Evolutionary conservation across 2,888 invertebrate genomes (phyloP).

Genomic region (Cheilosia grossa): DNA sequence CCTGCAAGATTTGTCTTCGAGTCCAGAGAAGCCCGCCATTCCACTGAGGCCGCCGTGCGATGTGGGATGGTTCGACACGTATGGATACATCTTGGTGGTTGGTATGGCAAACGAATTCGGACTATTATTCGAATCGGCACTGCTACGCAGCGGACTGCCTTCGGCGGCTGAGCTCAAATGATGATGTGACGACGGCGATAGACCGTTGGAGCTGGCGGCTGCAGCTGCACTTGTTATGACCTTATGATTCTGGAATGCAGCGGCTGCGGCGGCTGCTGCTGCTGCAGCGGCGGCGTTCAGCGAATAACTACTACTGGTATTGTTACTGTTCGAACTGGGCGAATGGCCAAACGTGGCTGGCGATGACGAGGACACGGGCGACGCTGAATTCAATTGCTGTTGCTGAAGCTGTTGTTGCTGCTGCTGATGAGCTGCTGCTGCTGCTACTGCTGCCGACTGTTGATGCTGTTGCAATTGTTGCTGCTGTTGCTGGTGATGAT

Average conservation of each 20-base stretch:
- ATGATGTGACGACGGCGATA: conserved; percentile 68
- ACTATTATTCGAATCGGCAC: conserved; percentile 84
- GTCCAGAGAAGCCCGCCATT: conserved; percentile 85
- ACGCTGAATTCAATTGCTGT: conserved; percentile 80
- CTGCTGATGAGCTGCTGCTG: conserved; percentile 56
- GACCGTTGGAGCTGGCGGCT: conserved; percentile 80
- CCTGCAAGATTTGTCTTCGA: conserved; percentile 84
- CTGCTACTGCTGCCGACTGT: conserved; percentile 74
- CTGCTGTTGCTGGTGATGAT: conserved; percentile 82
- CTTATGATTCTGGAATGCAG: conserved; percentile 77
- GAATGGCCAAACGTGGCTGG: conserved; percentile 76
- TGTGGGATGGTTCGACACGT: conserved; percentile 90
- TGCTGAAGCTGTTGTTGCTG: conserved; percentile 75
- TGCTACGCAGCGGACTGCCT: conserved; percentile 87
- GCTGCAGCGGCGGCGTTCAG: conserved; percentile 76
- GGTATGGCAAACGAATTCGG: conserved; percentile 86
- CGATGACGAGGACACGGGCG: conserved; percentile 82
- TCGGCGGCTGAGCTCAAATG: conserved; percentile 84
- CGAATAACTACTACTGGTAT: conserved; percentile 75
- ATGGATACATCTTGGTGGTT: conserved; percentile 94
- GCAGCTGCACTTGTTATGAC: conserved; percentile 78
- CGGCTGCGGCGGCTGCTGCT: conserved; percentile 79
- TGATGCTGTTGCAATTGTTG: conserved; percentile 73
- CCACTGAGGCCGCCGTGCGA: conserved; percentile 92
- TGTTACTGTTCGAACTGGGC: conserved; percentile 77